phyloP scores from a whole-genome alignment of 2,113 vertebrate genomes.

The Austrofundulus limnaeus region DNA sequence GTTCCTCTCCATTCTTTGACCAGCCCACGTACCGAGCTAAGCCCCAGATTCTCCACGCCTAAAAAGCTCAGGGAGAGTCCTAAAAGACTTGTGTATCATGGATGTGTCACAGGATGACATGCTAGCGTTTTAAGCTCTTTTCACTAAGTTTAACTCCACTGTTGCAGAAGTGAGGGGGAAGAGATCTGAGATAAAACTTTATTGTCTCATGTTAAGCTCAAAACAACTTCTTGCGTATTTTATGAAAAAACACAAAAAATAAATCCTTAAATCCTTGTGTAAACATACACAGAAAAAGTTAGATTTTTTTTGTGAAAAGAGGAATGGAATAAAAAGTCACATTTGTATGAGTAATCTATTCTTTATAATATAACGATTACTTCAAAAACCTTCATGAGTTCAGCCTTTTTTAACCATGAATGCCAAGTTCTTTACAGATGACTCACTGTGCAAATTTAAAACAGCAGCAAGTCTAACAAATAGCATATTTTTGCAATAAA shows the following conservation, averaged over 20 bases:
- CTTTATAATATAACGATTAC: too few species aligned
- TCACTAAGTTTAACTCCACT: slow-evolving; percentile 8
- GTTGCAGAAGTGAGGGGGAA: neutral
- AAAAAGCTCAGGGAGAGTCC: slow-evolving; percentile 30
- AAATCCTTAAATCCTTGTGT: too few species aligned
- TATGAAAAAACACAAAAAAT: neutral
- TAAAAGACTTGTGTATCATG: slow-evolving; percentile 9
- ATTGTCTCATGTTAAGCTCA: neutral
- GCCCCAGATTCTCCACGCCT: slow-evolving; percentile 27
- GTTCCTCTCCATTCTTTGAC: slow-evolving; percentile 17
- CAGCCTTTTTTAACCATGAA: too few species aligned
- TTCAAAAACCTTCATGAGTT: too few species aligned
- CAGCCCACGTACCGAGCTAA: slow-evolving; percentile 24
- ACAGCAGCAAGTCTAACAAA: too few species aligned
- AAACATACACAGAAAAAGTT: too few species aligned
- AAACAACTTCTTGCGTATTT: slow-evolving; percentile 9
- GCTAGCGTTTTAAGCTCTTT: slow-evolving; percentile 32
- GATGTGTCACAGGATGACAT: slow-evolving; percentile 20
- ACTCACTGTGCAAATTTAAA: too few species aligned
- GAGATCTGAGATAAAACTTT: neutral
- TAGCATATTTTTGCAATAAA: too few species aligned
- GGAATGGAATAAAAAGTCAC: too few species aligned
- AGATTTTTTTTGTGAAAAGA: too few species aligned
- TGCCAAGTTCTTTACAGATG: too few species aligned
- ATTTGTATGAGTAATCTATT: too few species aligned